These are phyloP conservation scores for Lethenteron reissneri DNA, from an alignment of 2,113 vertebrate genomes.

Conservation along the genomic window DNA sequence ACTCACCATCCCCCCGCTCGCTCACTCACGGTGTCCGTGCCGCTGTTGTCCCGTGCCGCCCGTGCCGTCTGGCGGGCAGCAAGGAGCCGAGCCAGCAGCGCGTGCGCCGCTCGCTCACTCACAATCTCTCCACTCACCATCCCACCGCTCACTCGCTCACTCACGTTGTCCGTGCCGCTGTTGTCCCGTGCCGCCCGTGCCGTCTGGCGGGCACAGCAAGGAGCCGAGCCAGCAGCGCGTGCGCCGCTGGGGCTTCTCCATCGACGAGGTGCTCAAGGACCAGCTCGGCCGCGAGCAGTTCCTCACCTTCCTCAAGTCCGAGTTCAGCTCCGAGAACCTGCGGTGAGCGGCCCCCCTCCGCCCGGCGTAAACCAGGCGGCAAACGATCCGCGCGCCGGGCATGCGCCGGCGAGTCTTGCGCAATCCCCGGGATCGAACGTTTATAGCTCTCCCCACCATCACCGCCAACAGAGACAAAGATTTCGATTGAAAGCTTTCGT, in stretches of 20 bases:
- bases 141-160: too few species aligned
- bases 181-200: too few species aligned
- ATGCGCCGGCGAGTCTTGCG: too few species aligned
- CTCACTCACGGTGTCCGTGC: neutral
- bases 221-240: slow-evolving; percentile 16
- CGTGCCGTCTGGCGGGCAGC: neutral
- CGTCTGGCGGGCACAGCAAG: neutral
- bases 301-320: neutral
- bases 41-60: neutral
- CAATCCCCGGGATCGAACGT: too few species aligned
- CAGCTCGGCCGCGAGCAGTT: slow-evolving; percentile 14
- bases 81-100: neutral
- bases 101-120: slow-evolving; percentile 36
- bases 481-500: too few species aligned
- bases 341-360: neutral
- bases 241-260: slow-evolving; percentile 74
- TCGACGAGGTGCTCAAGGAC: slow-evolving; percentile 71
- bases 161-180: neutral
- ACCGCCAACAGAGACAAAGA: too few species aligned
- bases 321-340: neutral
- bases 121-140: too few species aligned
- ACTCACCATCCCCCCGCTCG: neutral
- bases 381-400: too few species aligned
- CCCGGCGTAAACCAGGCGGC: too few species aligned
- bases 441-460: too few species aligned